Evolutionary conservation across 1,140 invertebrate species (phyloP).

Genomic region (Mercenaria mercenaria): DNA sequence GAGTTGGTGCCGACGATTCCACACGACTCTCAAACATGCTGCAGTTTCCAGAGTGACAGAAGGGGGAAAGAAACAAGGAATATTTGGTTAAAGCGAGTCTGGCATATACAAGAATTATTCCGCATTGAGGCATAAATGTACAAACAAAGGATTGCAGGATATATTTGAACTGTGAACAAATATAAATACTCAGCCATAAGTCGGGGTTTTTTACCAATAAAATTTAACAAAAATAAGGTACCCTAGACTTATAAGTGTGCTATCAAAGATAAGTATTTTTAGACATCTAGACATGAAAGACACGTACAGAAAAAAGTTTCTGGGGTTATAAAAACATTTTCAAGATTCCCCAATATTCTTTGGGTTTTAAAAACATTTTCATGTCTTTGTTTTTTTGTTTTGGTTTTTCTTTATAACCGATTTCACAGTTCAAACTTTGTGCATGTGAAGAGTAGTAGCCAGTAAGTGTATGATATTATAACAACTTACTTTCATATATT

Average conservation of each 20-base stretch:
- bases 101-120: slow-evolving; percentile 6
- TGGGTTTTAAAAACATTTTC: too few relatives aligned
- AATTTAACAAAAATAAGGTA: too few relatives aligned
- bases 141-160: not conserved
- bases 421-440: slow-evolving; percentile 3
- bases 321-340: too few relatives aligned
- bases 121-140: slow-evolving; percentile 19
- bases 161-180: slow-evolving; percentile 11
- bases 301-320: too few relatives aligned
- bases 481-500: not conserved
- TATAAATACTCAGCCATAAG: too few relatives aligned
- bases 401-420: too few relatives aligned
- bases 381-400: too few relatives aligned
- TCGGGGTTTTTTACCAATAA: too few relatives aligned
- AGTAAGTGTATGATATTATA: not conserved
- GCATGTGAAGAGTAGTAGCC: not conserved
- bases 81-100: slow-evolving; percentile 35
- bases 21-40: slow-evolving; percentile 80
- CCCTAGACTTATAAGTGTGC: too few relatives aligned
- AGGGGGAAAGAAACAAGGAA: slow-evolving; percentile 32
- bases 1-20: slow-evolving; percentile 57
- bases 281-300: too few relatives aligned
- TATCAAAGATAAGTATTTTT: too few relatives aligned
- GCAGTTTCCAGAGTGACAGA: slow-evolving; percentile 56
- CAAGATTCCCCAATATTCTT: too few relatives aligned